phyloP scores from a whole-genome alignment of 1,140 invertebrate species.

The Trypoxylus dichotomus region DNA sequence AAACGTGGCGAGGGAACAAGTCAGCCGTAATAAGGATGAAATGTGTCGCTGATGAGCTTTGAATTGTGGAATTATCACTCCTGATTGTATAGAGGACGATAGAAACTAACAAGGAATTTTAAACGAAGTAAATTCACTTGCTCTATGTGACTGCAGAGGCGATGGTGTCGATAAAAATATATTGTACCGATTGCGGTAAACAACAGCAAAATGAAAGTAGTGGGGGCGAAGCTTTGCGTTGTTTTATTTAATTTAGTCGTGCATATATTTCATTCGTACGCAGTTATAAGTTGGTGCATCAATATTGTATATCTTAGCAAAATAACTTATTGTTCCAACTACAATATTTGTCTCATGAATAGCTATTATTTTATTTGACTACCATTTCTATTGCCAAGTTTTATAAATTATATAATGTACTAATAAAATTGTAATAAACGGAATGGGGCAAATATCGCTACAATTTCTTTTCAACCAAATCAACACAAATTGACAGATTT shows the following conservation, averaged over 20 bases:
- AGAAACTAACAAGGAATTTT: slow-evolving; percentile 28
- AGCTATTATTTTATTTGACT: too few relatives aligned
- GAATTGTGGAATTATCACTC: slow-evolving; percentile 51
- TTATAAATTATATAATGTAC: too few relatives aligned
- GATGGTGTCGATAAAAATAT: not conserved
- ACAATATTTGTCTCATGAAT: too few relatives aligned
- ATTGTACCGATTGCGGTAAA: not conserved
- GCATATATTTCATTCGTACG: too few relatives aligned
- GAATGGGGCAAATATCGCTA: too few relatives aligned
- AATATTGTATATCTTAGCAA: too few relatives aligned
- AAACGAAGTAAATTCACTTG: slow-evolving; percentile 29
- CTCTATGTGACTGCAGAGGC: not conserved
- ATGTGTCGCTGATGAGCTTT: slow-evolving; percentile 51
- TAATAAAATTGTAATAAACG: too few relatives aligned
- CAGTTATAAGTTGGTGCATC: not conserved
- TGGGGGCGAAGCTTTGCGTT: not conserved
- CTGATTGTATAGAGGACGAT: slow-evolving; percentile 43
- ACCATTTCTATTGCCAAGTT: too few relatives aligned
- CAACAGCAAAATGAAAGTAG: not conserved
- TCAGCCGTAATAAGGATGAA: slow-evolving; percentile 49
- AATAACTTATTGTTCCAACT: too few relatives aligned
- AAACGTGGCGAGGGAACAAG: slow-evolving; percentile 42
- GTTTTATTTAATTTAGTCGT: not conserved
- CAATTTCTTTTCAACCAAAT: too few relatives aligned
- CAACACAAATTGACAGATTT: too few relatives aligned